Conservation (phyloP, 2,797 vertebrate genomes). For the Neomorphus geoffroyi region DNA sequence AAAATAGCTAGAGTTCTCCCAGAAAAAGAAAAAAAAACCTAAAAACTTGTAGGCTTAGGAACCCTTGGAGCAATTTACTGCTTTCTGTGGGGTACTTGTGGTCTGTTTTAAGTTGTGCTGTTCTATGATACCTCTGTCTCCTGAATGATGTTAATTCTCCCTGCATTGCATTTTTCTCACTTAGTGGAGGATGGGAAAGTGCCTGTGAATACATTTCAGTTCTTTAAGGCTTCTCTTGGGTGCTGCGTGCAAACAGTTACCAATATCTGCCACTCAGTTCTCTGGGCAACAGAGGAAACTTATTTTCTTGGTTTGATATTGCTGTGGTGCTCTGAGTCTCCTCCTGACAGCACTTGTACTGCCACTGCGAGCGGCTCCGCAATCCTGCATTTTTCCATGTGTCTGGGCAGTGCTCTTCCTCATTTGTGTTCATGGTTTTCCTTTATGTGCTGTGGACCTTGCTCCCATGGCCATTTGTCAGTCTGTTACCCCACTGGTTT, state of each 20-base stretch:
- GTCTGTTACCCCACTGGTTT: background rate
- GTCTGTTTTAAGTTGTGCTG: conserved; percentile 26
- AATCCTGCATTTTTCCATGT: background rate
- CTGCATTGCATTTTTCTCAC: background rate
- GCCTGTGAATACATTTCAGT: background rate
- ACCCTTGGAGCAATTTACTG: background rate
- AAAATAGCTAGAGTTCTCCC: background rate
- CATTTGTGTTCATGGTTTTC: background rate
- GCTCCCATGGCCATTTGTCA: background rate
- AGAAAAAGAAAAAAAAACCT: background rate
- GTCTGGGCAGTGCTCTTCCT: background rate
- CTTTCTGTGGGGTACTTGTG: background rate
- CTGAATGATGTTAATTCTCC: background rate
- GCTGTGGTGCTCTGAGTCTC: background rate
- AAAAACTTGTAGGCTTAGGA: background rate
- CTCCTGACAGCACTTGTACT: background rate
- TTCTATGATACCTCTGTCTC: background rate
- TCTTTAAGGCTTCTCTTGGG: background rate
- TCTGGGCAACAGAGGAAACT: background rate
- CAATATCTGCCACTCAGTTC: background rate
- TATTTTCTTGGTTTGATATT: background rate
- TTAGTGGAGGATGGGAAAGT: background rate
- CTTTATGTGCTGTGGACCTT: background rate
- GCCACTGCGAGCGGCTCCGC: background rate
- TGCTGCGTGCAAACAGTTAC: background rate